Evolutionary conservation across 2,888 invertebrate genomes (phyloP).

Genomic region (Syrista parreyssii): DNA sequence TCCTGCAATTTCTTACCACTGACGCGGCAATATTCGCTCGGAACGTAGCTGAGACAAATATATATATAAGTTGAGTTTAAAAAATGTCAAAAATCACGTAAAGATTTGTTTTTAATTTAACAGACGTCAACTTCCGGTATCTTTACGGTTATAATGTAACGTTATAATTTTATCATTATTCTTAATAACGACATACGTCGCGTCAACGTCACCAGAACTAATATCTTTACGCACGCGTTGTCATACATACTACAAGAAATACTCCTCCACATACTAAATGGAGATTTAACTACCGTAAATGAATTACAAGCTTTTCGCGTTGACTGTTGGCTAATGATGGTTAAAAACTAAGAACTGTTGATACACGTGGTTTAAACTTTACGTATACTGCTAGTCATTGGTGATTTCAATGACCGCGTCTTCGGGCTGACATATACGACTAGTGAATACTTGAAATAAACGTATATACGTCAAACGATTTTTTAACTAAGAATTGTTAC

Average conservation of each 20-base stretch:
- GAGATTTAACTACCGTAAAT: background rate
- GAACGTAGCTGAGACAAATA: background rate
- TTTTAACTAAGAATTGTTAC: background rate
- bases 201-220: background rate
- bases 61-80: background rate
- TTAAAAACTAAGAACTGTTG: background rate
- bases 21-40: background rate
- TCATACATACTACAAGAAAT: background rate
- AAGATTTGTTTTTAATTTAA: background rate
- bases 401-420: background rate
- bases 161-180: background rate
- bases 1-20: background rate
- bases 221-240: background rate
- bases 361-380: background rate
- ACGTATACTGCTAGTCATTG: background rate
- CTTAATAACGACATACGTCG: background rate
- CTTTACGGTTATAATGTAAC: background rate
- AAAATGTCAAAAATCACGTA: background rate
- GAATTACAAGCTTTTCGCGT: background rate
- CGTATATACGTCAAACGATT: background rate
- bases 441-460: conserved; percentile 7
- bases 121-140: background rate
- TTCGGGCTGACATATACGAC: background rate
- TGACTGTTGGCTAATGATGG: background rate
- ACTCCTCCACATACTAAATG: background rate